A percentile compares a stretch with the other conserved stretches of the same genome.
These are phyloP conservation scores for Vombatus ursinus DNA, from an alignment of 2,113 vertebrate genomes.

Conservation along the genomic window DNA sequence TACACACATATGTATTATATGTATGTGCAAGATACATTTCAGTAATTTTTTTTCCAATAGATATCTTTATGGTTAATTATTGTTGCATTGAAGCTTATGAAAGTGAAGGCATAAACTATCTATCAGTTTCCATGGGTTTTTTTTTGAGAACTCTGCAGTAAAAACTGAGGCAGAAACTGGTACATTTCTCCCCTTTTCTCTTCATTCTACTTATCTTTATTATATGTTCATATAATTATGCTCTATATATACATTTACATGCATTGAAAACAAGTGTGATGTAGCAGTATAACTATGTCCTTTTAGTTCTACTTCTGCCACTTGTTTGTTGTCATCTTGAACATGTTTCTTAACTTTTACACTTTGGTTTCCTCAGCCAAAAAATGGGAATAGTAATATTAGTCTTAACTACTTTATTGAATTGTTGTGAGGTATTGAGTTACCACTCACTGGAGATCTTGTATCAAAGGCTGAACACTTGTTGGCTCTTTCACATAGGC, in stretches of 20 bases:
- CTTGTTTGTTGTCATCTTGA: not conserved
- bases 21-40: not conserved
- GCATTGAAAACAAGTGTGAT: not conserved
- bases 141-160: not conserved
- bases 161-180: not conserved
- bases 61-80: not conserved
- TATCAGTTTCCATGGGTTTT: not conserved
- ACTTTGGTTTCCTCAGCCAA: not conserved
- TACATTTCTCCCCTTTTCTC: not conserved
- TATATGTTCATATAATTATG: no score
- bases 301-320: not conserved
- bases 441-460: not conserved
- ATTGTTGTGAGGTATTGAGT: not conserved
- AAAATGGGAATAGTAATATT: not conserved
- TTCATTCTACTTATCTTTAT: not conserved
- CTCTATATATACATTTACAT: not conserved
- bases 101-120: not conserved
- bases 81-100: not conserved
- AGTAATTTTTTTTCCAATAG: not conserved
- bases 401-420: not conserved
- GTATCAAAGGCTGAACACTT: not conserved
- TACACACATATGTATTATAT: no score
- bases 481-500: not conserved
- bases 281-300: not conserved
- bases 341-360: not conserved